Conservation (phyloP, 2,113 vertebrate genomes). For the Perccottus glenii region DNA sequence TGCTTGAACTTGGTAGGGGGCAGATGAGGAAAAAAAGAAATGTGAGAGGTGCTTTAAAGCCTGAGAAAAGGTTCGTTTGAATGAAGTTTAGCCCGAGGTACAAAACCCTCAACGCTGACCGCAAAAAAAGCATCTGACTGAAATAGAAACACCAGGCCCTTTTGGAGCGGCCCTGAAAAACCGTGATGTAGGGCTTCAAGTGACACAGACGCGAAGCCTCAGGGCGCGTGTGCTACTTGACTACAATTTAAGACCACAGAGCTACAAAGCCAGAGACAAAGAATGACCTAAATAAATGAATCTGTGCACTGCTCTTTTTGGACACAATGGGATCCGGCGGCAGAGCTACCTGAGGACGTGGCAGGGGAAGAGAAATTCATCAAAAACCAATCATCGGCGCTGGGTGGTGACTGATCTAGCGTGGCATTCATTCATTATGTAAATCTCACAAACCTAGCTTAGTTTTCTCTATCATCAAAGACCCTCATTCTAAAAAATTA, state of each 20-base stretch:
- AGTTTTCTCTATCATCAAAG: constrained; percentile 77
- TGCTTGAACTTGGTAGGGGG: constrained; percentile 7
- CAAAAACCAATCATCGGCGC: constrained; percentile 70
- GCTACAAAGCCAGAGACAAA: constrained; percentile 31
- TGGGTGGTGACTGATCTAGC: constrained; percentile 67
- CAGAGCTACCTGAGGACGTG: constrained; percentile 42
- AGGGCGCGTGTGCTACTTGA: constrained; percentile 22
- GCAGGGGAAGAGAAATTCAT: constrained; percentile 52
- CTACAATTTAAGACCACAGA: constrained; percentile 23
- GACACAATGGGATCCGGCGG: constrained; percentile 45
- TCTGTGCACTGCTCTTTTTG: constrained; percentile 41
- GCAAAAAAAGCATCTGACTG: constrained; percentile 11
- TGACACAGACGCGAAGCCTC: constrained; percentile 29
- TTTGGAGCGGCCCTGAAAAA: background rate
- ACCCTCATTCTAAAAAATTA: constrained; percentile 74
- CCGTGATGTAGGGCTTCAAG: background rate
- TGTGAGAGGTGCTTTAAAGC: constrained; percentile 43
- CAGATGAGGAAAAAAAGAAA: constrained; percentile 30
- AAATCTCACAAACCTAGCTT: constrained; percentile 67
- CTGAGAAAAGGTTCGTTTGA: constrained; percentile 33
- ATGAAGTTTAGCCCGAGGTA: constrained; percentile 26
- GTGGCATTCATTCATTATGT: constrained; percentile 74
- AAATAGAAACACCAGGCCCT: constrained; percentile 14
- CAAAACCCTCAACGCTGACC: constrained; percentile 12
- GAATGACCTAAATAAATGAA: constrained; percentile 55